These are phyloP conservation scores for Proteles cristata DNA, from an alignment of 2,113 vertebrate genomes.

Conservation along the genomic window DNA sequence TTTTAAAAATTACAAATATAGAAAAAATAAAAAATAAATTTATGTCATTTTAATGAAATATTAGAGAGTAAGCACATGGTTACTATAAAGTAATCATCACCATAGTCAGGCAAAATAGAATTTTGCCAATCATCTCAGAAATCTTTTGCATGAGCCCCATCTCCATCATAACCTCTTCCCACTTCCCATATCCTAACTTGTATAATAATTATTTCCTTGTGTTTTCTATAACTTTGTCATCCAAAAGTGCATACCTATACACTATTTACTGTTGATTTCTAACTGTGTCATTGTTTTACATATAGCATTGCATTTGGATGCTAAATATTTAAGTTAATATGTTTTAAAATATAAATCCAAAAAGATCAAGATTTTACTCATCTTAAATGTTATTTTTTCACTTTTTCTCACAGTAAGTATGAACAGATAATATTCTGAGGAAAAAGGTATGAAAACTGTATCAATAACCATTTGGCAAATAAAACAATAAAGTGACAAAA, in stretches of 20 bases:
- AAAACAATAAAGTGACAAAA: conserved; percentile 52
- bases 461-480: conserved; percentile 15
- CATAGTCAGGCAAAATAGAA: neutral
- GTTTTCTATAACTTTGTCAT: neutral
- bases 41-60: neutral
- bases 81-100: neutral
- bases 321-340: conserved; percentile 1
- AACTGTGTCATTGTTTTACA: neutral
- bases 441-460: neutral
- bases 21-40: neutral
- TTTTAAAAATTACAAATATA: neutral
- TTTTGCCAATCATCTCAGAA: neutral
- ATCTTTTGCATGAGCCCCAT: neutral
- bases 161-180: neutral
- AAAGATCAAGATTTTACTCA: neutral
- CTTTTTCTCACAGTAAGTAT: neutral
- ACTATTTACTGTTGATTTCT: neutral
- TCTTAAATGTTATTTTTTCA: neutral
- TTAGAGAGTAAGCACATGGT: neutral
- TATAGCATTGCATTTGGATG: neutral
- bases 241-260: neutral
- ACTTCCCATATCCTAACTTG: neutral
- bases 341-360: conserved; percentile 54
- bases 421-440: neutral
- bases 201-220: neutral